A percentile compares a stretch with the other conserved stretches of the same genome.
These are phyloP conservation scores for Glyptemys insculpta DNA, from an alignment of 2,797 vertebrate genomes.

Conservation along the genomic window DNA sequence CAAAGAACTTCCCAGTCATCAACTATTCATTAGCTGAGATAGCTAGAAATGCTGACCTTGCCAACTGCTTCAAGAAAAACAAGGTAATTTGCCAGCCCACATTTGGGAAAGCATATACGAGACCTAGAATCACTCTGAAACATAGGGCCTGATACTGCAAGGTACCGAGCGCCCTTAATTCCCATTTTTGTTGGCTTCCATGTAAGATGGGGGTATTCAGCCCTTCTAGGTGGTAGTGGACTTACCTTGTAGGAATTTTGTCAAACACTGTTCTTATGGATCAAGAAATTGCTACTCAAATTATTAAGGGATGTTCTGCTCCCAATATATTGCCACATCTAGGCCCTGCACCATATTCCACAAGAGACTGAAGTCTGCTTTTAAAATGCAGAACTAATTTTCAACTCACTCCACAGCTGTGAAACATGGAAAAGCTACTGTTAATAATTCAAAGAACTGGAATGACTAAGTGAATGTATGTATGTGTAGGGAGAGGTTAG, in stretches of 20 bases:
- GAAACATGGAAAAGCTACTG: neutral
- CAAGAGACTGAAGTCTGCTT: neutral
- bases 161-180: neutral
- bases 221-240: neutral
- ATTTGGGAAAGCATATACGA: neutral
- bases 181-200: neutral
- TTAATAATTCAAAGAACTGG: neutral
- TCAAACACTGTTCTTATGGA: neutral
- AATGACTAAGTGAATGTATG: neutral
- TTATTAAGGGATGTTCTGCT: neutral
- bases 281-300: neutral
- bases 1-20: neutral
- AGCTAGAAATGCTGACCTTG: neutral
- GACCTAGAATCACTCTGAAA: neutral
- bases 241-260: neutral
- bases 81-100: neutral
- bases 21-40: neutral
- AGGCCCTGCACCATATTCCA: neutral
- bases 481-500: neutral
- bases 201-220: neutral
- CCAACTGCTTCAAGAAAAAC: neutral
- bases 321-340: rapidly evolving
- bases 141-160: neutral
- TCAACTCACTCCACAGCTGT: neutral
- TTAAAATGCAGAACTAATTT: neutral